phyloP scores from a whole-genome alignment of 1,140 invertebrate species.

The Aplysia californica region DNA sequence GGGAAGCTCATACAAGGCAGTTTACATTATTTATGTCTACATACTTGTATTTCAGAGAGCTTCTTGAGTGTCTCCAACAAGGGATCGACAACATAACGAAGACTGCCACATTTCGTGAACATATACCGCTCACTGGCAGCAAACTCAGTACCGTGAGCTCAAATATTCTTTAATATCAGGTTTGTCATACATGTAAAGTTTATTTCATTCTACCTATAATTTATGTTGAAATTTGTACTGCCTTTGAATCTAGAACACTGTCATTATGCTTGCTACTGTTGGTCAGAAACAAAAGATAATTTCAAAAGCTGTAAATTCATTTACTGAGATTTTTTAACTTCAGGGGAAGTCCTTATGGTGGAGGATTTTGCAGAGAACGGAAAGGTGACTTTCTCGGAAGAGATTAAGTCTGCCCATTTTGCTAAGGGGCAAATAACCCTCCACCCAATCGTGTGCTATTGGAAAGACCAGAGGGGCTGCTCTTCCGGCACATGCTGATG shows the following conservation, averaged over 20 bases:
- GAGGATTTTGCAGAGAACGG: conserved; percentile 41
- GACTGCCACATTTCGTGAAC: neutral
- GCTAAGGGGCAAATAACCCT: conserved; percentile 27
- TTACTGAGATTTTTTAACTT: neutral
- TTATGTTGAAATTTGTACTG: neutral
- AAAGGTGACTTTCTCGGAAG: conserved; percentile 24
- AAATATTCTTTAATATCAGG: neutral
- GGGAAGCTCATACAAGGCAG: neutral
- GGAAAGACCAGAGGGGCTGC: neutral
- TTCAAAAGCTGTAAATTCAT: neutral
- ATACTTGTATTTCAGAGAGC: neutral
- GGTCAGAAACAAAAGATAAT: too few species aligned
- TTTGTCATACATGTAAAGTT: neutral
- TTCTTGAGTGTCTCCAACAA: too few species aligned
- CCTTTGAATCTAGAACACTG: too few species aligned
- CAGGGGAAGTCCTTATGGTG: neutral
- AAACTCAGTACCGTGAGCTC: neutral
- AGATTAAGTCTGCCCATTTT: conserved; percentile 30
- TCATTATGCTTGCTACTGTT: too few species aligned
- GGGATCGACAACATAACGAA: neutral
- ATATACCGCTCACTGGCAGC: neutral
- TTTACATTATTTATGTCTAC: neutral
- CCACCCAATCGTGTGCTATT: conserved; percentile 35
- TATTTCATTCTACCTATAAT: neutral
- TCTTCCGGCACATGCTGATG: conserved; percentile 5